phyloP scores from a whole-genome alignment of 2,113 vertebrate genomes.

The Tyto alba region DNA sequence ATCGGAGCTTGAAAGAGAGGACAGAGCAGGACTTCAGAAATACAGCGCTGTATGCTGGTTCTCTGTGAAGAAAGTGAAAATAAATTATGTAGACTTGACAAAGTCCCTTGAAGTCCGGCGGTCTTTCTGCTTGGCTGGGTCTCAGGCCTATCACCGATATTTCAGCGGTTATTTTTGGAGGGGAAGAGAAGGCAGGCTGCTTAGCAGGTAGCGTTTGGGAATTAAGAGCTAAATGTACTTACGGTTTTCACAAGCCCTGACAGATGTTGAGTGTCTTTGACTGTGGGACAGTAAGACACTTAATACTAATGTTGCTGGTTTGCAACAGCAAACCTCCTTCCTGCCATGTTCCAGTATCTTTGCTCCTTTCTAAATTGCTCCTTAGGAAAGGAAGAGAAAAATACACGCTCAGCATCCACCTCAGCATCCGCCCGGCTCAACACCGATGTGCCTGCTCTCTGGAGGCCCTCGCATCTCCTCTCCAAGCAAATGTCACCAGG shows the following conservation, averaged over 20 bases:
- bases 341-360: not conserved
- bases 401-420: not conserved
- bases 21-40: not conserved
- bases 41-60: not conserved
- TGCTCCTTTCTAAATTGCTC: not conserved
- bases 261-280: not conserved
- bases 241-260: not conserved
- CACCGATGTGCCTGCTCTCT: accelerated
- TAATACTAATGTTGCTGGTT: not conserved
- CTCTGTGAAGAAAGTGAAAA: not conserved
- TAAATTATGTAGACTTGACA: slow-evolving; percentile 31
- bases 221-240: not conserved
- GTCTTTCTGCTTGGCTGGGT: slow-evolving; percentile 38
- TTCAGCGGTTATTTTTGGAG: not conserved
- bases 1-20: not conserved
- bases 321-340: not conserved
- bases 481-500: not conserved
- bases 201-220: not conserved
- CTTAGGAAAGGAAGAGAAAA: not conserved
- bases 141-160: not conserved
- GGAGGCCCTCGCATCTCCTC: not conserved
- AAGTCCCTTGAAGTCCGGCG: slow-evolving; percentile 16
- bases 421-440: accelerated
- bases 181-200: not conserved
- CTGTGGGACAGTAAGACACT: not conserved